Conservation (phyloP, 1,140 invertebrate genomes). For the Bombus fervidus region DNA sequence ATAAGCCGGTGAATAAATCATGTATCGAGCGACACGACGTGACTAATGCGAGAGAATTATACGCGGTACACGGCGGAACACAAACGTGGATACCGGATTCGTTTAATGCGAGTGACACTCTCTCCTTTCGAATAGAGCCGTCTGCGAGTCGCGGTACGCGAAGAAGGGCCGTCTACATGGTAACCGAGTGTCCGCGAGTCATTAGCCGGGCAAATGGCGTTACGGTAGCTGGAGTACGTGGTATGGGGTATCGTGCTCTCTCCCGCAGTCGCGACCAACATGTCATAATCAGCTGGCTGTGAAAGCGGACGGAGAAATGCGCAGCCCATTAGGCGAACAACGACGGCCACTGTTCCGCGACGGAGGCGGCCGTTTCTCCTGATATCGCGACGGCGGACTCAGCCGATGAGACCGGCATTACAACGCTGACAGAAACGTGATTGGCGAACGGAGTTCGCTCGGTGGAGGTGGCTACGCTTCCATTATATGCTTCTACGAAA, state of each 20-base stretch:
- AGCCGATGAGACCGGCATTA: conserved; percentile 28
- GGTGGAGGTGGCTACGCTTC: conserved; percentile 43
- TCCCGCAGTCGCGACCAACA: conserved; percentile 75
- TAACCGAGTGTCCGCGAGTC: conserved; percentile 78
- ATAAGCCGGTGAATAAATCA: neutral
- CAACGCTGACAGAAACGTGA: conserved; percentile 53
- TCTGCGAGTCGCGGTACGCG: conserved; percentile 12
- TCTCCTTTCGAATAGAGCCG: conserved; percentile 41
- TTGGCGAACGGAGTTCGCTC: conserved; percentile 26
- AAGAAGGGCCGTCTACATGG: conserved; percentile 22
- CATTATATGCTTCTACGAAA: conserved; percentile 65
- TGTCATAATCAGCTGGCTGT: conserved; percentile 82
- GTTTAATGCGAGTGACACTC: conserved; percentile 17
- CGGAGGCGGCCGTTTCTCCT: conserved; percentile 63
- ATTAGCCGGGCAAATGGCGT: conserved; percentile 80
- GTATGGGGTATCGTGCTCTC: conserved; percentile 67
- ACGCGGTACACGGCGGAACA: neutral
- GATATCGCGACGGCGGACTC: conserved; percentile 47
- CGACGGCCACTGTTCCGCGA: conserved; percentile 74
- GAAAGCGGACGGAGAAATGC: conserved; percentile 80
- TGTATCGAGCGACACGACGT: conserved; percentile 6
- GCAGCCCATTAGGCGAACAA: conserved; percentile 80
- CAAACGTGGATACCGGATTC: neutral
- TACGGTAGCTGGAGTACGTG: conserved; percentile 78
- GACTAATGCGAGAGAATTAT: conserved; percentile 22